phyloP scores from a whole-genome alignment of 1,140 invertebrate species.

The Dryas iulia region DNA sequence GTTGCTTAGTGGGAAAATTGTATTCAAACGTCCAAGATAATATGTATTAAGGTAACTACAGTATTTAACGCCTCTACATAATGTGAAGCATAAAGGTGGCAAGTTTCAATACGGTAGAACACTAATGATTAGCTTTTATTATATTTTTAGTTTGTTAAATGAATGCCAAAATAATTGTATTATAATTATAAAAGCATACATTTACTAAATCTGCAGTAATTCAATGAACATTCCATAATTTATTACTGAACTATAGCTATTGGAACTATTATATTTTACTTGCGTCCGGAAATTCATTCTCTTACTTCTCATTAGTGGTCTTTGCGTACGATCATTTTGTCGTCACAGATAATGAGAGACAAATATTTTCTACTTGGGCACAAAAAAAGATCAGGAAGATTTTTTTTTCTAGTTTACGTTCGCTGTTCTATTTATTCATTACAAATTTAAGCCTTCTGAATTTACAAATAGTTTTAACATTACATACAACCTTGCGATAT shows the following conservation, averaged over 20 bases:
- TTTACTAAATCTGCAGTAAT: neutral
- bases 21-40: neutral
- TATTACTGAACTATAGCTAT: neutral
- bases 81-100: neutral
- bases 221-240: neutral
- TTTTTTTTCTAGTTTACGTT: too few species aligned
- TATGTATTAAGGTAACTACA: neutral
- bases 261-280: neutral
- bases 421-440: too few species aligned
- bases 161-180: neutral
- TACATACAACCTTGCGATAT: too few species aligned
- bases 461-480: too few species aligned
- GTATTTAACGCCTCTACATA: neutral
- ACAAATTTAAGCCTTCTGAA: too few species aligned
- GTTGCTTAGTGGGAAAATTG: neutral
- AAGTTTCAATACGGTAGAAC: neutral
- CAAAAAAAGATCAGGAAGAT: too few species aligned
- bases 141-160: neutral
- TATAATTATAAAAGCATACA: neutral
- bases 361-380: too few species aligned
- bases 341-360: too few species aligned
- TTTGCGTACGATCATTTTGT: too few species aligned
- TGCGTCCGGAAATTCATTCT: neutral
- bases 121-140: neutral
- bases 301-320: neutral